Evolutionary conservation across 2,797 vertebrate genomes (phyloP).

Genomic region (Xyrichtys novacula): DNA sequence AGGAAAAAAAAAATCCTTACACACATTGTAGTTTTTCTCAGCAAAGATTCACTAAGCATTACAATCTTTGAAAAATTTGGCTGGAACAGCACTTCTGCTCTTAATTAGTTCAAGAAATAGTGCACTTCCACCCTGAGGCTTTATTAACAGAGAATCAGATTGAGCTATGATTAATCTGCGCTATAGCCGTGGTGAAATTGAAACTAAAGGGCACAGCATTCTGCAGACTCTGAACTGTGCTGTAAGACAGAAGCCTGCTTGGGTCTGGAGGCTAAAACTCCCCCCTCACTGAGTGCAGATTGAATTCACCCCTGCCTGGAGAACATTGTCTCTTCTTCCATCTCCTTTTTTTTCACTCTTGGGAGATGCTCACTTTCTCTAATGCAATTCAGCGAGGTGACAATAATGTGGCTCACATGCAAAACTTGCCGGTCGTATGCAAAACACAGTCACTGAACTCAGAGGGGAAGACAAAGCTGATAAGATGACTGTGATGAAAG

Average conservation of each 20-base stretch:
- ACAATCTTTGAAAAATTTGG: conserved; percentile 53
- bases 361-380: conserved; percentile 53
- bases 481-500: conserved; percentile 59
- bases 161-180: conserved; percentile 67
- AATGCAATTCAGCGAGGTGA: conserved; percentile 83
- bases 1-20: conserved; percentile 17
- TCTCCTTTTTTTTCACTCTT: conserved; percentile 35
- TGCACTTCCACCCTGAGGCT: conserved; percentile 62
- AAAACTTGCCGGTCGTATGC: conserved; percentile 76
- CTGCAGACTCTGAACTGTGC: conserved; percentile 26
- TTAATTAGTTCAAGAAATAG: conserved; percentile 74
- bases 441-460: conserved; percentile 56
- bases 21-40: conserved; percentile 43
- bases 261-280: conserved; percentile 60
- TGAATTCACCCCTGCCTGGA: conserved; percentile 50
- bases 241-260: conserved; percentile 35
- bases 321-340: conserved; percentile 32
- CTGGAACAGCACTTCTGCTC: conserved; percentile 67
- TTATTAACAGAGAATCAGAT: conserved; percentile 68
- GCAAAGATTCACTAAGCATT: conserved; percentile 58
- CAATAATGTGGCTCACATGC: conserved; percentile 80
- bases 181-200: conserved; percentile 41
- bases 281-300: conserved; percentile 43
- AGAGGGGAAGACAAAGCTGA: conserved; percentile 47
- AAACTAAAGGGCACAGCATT: conserved; percentile 46